Conservation (phyloP, 2,113 vertebrate genomes). For the Phodopus roborovskii region DNA sequence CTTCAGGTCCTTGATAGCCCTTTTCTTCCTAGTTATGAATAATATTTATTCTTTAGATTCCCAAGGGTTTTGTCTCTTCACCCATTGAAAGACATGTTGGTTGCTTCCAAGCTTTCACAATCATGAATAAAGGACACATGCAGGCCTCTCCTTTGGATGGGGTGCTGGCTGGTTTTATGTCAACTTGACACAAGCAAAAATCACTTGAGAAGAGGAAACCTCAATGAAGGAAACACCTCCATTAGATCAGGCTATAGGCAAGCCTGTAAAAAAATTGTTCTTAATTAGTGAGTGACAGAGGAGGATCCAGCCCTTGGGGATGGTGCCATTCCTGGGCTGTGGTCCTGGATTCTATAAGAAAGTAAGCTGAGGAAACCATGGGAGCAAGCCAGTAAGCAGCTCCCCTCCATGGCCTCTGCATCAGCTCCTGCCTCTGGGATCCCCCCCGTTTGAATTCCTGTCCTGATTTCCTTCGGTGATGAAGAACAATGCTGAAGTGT, state of each 20-base stretch:
- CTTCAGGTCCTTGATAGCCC: neutral
- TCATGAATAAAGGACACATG: neutral
- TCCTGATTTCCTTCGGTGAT: neutral
- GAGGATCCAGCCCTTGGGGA: neutral
- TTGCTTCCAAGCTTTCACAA: neutral
- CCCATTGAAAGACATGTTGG: neutral
- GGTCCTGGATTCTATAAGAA: neutral
- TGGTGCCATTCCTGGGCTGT: neutral
- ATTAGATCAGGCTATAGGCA: neutral
- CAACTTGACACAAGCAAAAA: neutral
- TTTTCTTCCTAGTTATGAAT: neutral
- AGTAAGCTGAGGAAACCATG: neutral
- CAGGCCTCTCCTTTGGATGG: neutral
- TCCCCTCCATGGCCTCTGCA: neutral
- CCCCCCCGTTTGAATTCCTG: neutral
- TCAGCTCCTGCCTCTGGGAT: neutral
- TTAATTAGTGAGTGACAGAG: neutral
- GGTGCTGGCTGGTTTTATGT: neutral
- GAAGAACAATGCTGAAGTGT: neutral
- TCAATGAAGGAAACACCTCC: neutral
- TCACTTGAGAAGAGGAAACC: neutral
- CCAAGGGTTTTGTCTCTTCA: neutral
- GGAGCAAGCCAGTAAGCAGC: neutral
- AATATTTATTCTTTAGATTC: neutral
- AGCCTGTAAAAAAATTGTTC: neutral